Evolutionary conservation across 2,888 invertebrate species (phyloP).

Genomic region (Brachyptera risi): DNA sequence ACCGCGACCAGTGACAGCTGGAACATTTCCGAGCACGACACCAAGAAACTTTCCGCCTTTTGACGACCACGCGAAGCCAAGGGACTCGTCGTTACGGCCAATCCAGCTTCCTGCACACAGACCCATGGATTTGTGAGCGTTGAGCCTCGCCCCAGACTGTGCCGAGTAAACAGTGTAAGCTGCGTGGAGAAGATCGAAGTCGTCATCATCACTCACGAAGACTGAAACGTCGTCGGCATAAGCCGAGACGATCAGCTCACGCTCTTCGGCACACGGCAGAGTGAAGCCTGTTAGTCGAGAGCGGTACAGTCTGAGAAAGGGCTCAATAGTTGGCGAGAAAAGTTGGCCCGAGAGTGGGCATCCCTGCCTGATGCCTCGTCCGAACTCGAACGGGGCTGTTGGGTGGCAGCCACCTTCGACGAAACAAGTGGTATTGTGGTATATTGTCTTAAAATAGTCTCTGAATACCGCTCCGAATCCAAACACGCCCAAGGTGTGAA

Average conservation of each 20-base stretch:
- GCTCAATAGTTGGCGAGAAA: conserved; percentile 2
- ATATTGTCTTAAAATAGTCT: not conserved
- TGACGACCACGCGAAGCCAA: conserved; percentile 4
- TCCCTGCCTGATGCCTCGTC: not conserved
- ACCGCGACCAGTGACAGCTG: not conserved
- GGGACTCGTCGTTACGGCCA: not conserved
- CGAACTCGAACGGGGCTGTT: conserved; percentile 6
- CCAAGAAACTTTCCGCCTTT: conserved; percentile 15
- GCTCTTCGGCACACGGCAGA: not conserved
- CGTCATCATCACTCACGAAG: not conserved
- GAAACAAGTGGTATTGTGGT: not conserved
- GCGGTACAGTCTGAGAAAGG: not conserved
- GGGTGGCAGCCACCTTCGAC: not conserved
- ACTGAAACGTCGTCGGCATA: conserved; percentile 11
- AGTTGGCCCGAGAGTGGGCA: conserved; percentile 5
- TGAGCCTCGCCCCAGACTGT: conserved; percentile 10
- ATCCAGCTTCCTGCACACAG: conserved; percentile 18
- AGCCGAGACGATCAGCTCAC: not conserved
- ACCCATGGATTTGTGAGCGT: conserved; percentile 1
- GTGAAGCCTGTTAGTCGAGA: not conserved
- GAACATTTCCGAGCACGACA: not conserved
- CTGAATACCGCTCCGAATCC: not conserved
- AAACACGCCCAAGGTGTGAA: not conserved
- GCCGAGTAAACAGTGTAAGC: not conserved
- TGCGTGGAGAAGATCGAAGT: not conserved